phyloP scores from a whole-genome alignment of 2,113 vertebrate genomes.

The Steatornis caripensis region DNA sequence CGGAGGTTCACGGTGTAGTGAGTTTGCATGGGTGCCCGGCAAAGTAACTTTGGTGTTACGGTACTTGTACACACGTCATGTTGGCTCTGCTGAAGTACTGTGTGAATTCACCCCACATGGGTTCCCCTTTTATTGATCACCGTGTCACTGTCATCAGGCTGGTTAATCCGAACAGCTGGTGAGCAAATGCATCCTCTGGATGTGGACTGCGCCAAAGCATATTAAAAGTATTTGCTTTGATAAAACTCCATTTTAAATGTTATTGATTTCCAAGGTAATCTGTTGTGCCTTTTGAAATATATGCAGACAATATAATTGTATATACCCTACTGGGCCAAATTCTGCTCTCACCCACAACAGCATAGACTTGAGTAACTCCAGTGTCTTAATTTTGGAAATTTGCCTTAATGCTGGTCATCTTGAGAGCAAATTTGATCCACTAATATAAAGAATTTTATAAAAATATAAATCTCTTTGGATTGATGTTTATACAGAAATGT shows the following conservation, averaged over 20 bases:
- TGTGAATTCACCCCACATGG: background rate
- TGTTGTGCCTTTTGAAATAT: background rate
- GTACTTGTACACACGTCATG: background rate
- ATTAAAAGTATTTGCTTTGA: background rate
- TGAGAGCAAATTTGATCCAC: conserved; percentile 21
- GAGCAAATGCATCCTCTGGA: background rate
- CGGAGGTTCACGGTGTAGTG: conserved; percentile 77
- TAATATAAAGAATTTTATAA: conserved; percentile 32
- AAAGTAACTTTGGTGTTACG: conserved; percentile 42
- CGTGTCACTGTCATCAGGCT: background rate
- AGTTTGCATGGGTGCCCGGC: conserved; percentile 84
- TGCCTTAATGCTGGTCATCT: background rate
- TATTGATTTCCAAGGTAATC: background rate
- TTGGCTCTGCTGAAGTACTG: background rate
- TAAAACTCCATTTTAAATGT: background rate
- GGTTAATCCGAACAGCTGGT: background rate
- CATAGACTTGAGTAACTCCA: background rate
- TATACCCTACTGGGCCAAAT: background rate
- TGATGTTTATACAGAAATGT: conserved; percentile 46
- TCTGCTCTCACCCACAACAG: conserved; percentile 5
- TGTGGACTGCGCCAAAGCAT: background rate
- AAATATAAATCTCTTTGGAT: conserved; percentile 34
- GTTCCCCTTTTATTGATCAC: background rate
- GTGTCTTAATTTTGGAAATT: background rate
- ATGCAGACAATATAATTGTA: conserved; percentile 12